These are phyloP conservation scores for Amiota communis DNA, from an alignment of 2,888 invertebrate species.

Conservation along the genomic window DNA sequence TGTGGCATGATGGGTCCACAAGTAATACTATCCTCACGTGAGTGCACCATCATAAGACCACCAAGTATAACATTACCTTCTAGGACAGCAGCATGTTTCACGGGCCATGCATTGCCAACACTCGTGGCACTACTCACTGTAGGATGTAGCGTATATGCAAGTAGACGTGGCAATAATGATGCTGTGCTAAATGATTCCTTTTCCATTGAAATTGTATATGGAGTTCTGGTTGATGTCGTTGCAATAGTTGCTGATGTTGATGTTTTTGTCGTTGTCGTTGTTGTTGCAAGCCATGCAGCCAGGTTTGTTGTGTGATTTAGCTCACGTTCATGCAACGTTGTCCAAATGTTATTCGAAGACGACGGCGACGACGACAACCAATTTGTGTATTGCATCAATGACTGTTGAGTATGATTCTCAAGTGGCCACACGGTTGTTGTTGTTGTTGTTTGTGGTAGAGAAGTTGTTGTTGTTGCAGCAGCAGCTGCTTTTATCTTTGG, in stretches of 20 bases:
- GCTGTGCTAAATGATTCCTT: conserved; percentile 33
- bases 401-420: neutral
- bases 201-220: conserved; percentile 11
- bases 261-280: conserved; percentile 34
- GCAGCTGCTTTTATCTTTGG: too few relatives aligned
- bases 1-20: conserved; percentile 97
- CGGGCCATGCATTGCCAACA: conserved; percentile 78
- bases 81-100: conserved; percentile 88
- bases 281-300: conserved; percentile 4
- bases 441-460: neutral
- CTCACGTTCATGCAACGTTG: too few relatives aligned
- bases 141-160: neutral
- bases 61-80: conserved; percentile 92
- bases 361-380: too few relatives aligned
- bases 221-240: conserved; percentile 12
- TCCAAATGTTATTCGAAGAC: too few relatives aligned
- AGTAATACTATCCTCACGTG: conserved; percentile 88
- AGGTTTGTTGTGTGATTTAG: neutral
- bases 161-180: conserved; percentile 24
- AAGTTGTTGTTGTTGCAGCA: conserved; percentile 2
- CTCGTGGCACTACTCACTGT: conserved; percentile 25
- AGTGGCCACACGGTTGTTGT: neutral
- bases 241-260: conserved; percentile 19
- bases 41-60: conserved; percentile 96
- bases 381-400: neutral